A percentile compares a stretch with the other conserved stretches of the same genome.
These are phyloP conservation scores for Tenthredo amoena DNA, from an alignment of 2,888 invertebrate species.

Conservation along the genomic window DNA sequence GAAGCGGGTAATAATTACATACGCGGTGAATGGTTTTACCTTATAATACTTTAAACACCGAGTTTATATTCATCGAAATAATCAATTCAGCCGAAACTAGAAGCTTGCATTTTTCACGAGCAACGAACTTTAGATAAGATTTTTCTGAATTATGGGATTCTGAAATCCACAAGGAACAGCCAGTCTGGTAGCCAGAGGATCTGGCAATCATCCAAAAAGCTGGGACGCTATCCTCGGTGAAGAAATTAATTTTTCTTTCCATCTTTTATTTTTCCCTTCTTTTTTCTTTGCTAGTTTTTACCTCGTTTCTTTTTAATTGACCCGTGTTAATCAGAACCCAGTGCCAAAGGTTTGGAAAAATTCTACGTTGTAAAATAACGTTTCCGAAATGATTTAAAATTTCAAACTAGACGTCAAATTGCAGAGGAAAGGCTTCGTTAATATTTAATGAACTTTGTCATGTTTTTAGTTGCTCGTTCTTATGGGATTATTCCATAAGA, in stretches of 20 bases:
- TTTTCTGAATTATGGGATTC: not conserved
- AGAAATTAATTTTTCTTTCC: not conserved
- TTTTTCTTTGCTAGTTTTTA: not conserved
- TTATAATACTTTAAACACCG: not conserved
- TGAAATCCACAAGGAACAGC: not conserved
- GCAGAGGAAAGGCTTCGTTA: not conserved
- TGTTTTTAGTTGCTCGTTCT: not conserved
- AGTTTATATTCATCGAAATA: conserved; percentile 19
- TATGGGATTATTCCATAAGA: not conserved
- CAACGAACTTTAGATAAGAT: conserved; percentile 6
- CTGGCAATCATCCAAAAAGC: conserved; percentile 10
- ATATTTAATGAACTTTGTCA: not conserved
- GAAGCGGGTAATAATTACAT: not conserved
- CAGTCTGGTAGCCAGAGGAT: not conserved
- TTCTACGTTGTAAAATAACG: not conserved
- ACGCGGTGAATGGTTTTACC: not conserved
- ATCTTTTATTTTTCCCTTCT: not conserved
- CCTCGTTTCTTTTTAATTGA: not conserved
- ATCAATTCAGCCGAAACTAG: not conserved
- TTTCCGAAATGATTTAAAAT: not conserved
- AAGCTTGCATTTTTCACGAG: not conserved
- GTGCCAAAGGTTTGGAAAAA: not conserved
- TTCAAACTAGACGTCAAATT: not conserved
- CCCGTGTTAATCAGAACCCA: not conserved
- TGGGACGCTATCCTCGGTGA: not conserved